Evolutionary conservation across 2,888 invertebrate species (phyloP).

Genomic region (Scaptomyza reducta): DNA sequence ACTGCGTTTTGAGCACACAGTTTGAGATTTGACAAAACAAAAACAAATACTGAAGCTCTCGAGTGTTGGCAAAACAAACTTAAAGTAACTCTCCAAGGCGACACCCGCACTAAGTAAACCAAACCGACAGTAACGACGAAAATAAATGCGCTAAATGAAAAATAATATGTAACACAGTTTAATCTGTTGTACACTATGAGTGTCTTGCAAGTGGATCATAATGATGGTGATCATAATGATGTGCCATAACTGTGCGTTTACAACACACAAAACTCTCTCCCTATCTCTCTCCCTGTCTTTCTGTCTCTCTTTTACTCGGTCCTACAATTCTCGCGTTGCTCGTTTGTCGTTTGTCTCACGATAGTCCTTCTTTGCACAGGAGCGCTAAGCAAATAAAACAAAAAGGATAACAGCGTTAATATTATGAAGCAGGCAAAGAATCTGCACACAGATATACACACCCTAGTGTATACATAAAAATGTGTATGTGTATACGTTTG

Average conservation of each 20-base stretch:
- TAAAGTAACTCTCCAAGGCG: slow-evolving; percentile 19
- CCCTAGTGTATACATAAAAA: slow-evolving; percentile 25
- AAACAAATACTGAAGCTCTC: slow-evolving; percentile 45
- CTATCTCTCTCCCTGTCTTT: slow-evolving; percentile 4
- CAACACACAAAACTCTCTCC: slow-evolving; percentile 9
- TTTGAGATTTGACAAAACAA: slow-evolving; percentile 37
- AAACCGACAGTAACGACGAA: slow-evolving; percentile 19
- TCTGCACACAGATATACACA: slow-evolving; percentile 31
- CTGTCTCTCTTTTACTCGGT: slow-evolving; percentile 9
- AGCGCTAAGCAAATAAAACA: slow-evolving; percentile 81
- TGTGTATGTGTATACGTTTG: slow-evolving; percentile 16
- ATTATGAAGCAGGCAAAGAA: slow-evolving; percentile 61
- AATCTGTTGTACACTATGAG: slow-evolving; percentile 57
- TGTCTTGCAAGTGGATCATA: slow-evolving; percentile 48
- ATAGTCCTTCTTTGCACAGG: slow-evolving; percentile 76
- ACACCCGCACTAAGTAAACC: slow-evolving; percentile 31
- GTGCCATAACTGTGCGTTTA: slow-evolving; percentile 40
- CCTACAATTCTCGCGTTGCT: slow-evolving; percentile 34
- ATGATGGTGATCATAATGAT: slow-evolving; percentile 41
- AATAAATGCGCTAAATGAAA: slow-evolving; percentile 64
- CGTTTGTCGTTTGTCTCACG: slow-evolving; percentile 57
- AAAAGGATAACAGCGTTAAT: slow-evolving; percentile 76
- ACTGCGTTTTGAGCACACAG: slow-evolving; percentile 14
- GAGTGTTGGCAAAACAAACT: slow-evolving; percentile 21
- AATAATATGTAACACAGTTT: slow-evolving; percentile 70